Base-by-base conservation (phyloP, 2,888 invertebrate genomes). In the Horisme vitalbata region DNA sequence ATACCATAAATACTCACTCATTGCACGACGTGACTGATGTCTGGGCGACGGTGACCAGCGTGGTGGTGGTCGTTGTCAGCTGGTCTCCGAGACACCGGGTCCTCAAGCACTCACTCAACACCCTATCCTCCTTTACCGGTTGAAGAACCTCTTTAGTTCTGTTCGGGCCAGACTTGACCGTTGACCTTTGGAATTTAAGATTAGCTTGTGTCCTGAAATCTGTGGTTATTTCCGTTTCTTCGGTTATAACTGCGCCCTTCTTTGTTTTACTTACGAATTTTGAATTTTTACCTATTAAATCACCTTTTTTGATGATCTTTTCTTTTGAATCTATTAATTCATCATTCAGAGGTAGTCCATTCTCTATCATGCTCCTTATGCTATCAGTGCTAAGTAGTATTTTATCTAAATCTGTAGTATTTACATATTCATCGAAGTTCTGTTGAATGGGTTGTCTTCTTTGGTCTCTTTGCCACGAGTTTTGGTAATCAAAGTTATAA, bases 391-490 rank as follows among this genome's bases (percentile, higher is more conserved):
- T 83, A 36, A 86, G 71, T 55, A 78, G 70, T 48, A 87, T 81
- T 65, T 82, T 79, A 64, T 87, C 87, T 68, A 88, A 61, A 59
- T 86, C 83, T 55, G 78, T 66, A 35, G 78, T 71, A 63, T 74
- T 78, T 59, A 80, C 75, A 54, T 79, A 81, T 52, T 79, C 78
- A 34, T 86, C 86, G 55, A 83, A 88, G 54, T 76, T 79, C 41
- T 82, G 81, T 50, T 79, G 76, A 58, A 89, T 82, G 37, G 89
- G 89, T 73, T 86, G 86, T 75, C 89, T 64, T 87, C 89, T 88
- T 85, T 88, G 88, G 85, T 89, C 89, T 78, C 69, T 85, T 56
- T 87, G 83, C 88, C 88, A 89, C 31, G 76, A 75, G 24, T 75
- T 72, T 68, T 73, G 70, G 64, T 65, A 60, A 63, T 85, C 78